Evolutionary conservation across 2,797 vertebrate genomes (phyloP).

Genomic region (Scomberomorus guttatus): DNA sequence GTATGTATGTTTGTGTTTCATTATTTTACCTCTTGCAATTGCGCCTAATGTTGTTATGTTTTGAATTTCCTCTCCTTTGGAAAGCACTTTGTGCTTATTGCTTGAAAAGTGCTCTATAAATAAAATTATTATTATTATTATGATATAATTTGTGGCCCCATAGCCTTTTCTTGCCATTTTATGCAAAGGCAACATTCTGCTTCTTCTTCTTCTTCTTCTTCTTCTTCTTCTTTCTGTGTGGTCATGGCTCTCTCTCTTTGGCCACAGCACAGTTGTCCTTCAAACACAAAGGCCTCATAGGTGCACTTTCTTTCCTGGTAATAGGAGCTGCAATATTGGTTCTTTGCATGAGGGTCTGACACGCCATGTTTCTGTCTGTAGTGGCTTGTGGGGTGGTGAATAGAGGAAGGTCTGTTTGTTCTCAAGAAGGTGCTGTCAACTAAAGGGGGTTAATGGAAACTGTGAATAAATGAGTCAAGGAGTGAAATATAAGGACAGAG

Average conservation of each 20-base stretch:
- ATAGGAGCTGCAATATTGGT: constrained; percentile 36
- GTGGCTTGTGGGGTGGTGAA: constrained; percentile 40
- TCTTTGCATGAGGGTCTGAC: constrained; percentile 54
- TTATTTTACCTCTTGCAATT: no score
- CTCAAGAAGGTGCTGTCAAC: constrained; percentile 26
- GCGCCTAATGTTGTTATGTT: no score
- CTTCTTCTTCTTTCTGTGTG: not conserved
- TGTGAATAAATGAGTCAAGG: constrained; percentile 27
- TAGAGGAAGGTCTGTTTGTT: constrained; percentile 32
- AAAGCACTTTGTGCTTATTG: no score
- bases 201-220: not conserved
- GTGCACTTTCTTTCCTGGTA: constrained; percentile 39
- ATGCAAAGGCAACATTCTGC: not conserved
- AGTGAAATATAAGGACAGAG: constrained; percentile 20
- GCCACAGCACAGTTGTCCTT: constrained; percentile 8
- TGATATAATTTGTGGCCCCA: not conserved
- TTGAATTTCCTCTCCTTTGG: no score
- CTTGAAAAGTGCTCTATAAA: no score
- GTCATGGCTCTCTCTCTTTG: constrained; percentile 17
- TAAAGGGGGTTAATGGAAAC: constrained; percentile 13
- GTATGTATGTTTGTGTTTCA: no score
- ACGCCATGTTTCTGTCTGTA: constrained; percentile 32
- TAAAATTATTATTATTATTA: no score
- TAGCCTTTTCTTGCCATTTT: constrained; percentile 2
- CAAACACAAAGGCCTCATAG: constrained; percentile 47